Evolutionary conservation across 2,113 vertebrate species (phyloP).

Genomic region (Hystrix cristata): DNA sequence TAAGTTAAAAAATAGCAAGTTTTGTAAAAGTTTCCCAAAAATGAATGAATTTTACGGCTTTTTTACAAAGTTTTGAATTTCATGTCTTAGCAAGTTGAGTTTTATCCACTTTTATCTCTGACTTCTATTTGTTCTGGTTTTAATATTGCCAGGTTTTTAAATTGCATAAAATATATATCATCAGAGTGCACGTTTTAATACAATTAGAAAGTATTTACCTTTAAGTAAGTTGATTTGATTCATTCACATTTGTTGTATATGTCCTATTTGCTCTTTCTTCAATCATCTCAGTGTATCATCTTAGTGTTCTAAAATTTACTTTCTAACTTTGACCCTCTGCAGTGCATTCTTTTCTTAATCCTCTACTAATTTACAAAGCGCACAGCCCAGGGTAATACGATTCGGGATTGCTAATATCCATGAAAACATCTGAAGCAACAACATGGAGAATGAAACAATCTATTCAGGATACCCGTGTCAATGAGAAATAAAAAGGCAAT

Average conservation of each 20-base stretch:
- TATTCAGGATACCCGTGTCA: neutral
- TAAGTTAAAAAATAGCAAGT: neutral
- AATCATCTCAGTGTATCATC: neutral
- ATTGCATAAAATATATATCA: neutral
- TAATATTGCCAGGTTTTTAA: slow-evolving; percentile 10
- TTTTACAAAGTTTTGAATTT: neutral
- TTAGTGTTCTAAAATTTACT: neutral
- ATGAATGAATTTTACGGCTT: neutral
- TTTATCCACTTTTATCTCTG: neutral
- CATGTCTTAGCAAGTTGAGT: neutral
- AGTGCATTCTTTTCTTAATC: neutral
- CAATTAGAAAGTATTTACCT: neutral
- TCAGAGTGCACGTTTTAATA: neutral
- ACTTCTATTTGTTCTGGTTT: slow-evolving; percentile 28
- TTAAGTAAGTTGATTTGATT: neutral
- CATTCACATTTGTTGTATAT: slow-evolving; percentile 3
- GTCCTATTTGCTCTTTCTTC: neutral
- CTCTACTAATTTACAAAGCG: slow-evolving; percentile 4
- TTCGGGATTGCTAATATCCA: neutral
- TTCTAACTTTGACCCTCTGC: slow-evolving; percentile 25
- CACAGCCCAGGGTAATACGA: neutral
- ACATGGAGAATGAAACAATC: slow-evolving; percentile 16
- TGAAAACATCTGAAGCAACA: neutral
- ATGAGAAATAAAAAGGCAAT: neutral
- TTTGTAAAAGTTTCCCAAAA: neutral